These are phyloP conservation scores for Mixornis gularis DNA, from an alignment of 2,113 vertebrate genomes.

Conservation along the genomic window DNA sequence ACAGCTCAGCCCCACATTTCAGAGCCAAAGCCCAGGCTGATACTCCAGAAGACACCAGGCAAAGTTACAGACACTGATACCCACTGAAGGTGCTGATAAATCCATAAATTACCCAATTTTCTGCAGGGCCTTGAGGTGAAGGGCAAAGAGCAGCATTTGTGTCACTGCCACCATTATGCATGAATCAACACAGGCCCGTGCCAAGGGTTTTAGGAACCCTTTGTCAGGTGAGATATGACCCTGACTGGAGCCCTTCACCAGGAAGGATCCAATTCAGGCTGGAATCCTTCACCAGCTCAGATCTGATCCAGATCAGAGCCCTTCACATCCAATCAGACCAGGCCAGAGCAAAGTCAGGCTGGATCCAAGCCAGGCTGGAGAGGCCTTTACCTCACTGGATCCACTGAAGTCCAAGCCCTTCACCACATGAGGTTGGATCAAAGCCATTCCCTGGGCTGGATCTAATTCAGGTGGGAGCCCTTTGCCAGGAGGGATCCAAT, in stretches of 20 bases:
- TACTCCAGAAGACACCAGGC: fast-evolving
- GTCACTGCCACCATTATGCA: fast-evolving
- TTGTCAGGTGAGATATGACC: fast-evolving
- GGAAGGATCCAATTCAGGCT: no score
- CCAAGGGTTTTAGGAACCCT: neutral
- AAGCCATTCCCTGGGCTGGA: neutral
- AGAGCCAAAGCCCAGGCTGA: fast-evolving
- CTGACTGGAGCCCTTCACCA: fast-evolving
- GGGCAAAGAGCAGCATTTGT: neutral
- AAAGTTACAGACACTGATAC: fast-evolving
- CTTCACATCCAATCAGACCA: neutral
- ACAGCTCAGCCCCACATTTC: fast-evolving
- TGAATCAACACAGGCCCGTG: neutral
- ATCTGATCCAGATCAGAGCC: neutral
- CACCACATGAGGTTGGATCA: neutral
- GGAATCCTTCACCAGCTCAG: neutral
- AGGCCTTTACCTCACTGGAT: neutral
- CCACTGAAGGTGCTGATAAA: fast-evolving
- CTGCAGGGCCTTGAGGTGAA: neutral
- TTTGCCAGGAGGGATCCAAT: neutral
- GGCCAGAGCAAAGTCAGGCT: neutral
- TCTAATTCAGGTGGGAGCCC: neutral
- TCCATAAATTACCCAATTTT: fast-evolving
- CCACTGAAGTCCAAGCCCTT: neutral
- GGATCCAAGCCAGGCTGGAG: neutral